Base-by-base conservation (phyloP, 2,797 vertebrate genomes). In the Macropodus opercularis region DNA sequence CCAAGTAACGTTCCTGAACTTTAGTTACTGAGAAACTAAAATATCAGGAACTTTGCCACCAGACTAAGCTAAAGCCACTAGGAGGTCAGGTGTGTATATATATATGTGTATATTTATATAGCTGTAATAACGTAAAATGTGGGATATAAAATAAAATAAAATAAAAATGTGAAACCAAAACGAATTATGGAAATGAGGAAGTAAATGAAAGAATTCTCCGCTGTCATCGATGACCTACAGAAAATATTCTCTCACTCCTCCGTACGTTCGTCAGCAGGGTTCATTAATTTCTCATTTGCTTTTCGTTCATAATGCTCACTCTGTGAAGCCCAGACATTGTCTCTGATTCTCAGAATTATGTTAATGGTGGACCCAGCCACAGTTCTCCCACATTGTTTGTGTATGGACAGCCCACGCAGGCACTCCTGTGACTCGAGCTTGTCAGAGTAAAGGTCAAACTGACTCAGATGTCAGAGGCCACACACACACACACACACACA, bases 391-490 rank as follows among this genome's bases (percentile, higher is more conserved):
- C 63, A 8, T 69, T 80, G 82, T 86, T 81, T 86, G 78, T 69
- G 58, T 75, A 77, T 36, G 73, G 73, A 58, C 54, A 17, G 72
- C 82, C 83, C 80, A 85, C 85, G 53, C 71, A 61, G 29, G 38
- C 27, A 21, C 62, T 77, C 61, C 69, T 62, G 47, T 80, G 79
- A 74, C 72, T 57, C 49, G 41, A 65, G 75, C 70, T 31, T 54
- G 67, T 39, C 80, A 63, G 64, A 48, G 26, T 52, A 53, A 71
- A 86, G 76, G 85, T 75, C 77, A 71, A 22, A 55, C 23, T 2
- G 17, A 74, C 67, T 75, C 85, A 76, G 62, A 80, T 46, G 83
- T 80, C 81, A 82, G 60, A 85, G 76, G 79, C 52, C 38, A 29
- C 41, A 7, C 41, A 44, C 42, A n/a, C 23, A 26, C 42, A 44